phyloP scores from a whole-genome alignment of 2,888 invertebrate genomes.

The Dendrolimus pini region DNA sequence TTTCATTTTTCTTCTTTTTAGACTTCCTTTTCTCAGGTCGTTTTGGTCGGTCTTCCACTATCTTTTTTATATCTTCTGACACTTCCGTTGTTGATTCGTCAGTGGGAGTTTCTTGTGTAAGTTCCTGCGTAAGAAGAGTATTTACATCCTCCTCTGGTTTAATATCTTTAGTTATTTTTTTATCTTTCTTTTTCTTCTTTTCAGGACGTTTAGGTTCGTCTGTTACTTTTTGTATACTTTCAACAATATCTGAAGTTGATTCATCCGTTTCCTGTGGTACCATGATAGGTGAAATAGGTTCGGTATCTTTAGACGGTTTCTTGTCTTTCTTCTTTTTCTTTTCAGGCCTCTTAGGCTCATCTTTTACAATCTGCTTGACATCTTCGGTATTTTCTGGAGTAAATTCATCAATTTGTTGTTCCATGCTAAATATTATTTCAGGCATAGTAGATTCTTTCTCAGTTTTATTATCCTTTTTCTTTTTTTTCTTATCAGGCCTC shows the following conservation, averaged over 20 bases:
- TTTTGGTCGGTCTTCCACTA: slow-evolving; percentile 55
- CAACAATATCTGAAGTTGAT: neutral
- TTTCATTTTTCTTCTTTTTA: neutral
- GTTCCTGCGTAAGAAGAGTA: neutral
- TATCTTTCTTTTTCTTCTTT: slow-evolving; percentile 5
- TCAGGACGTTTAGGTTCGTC: neutral
- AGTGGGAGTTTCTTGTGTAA: neutral
- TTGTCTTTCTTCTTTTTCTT: neutral
- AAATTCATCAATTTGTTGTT: neutral
- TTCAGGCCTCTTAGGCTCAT: neutral
- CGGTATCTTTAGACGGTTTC: neutral
- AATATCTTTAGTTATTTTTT: slow-evolving; percentile 8
- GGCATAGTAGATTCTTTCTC: neutral
- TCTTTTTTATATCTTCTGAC: neutral
- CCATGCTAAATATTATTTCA: neutral
- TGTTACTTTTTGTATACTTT: neutral
- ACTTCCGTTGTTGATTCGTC: neutral
- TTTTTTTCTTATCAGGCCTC: neutral
- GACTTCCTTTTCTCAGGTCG: slow-evolving; percentile 74
- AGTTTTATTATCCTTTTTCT: neutral
- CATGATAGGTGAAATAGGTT: neutral
- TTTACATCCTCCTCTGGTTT: neutral
- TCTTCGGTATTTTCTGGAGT: neutral
- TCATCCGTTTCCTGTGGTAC: neutral
- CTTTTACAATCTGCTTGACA: neutral